Evolutionary conservation across 2,113 vertebrate genomes (phyloP), one percentile per base, ranked within the genome.

Genomic region (Sterrhoptilus dennistouni): DNA sequence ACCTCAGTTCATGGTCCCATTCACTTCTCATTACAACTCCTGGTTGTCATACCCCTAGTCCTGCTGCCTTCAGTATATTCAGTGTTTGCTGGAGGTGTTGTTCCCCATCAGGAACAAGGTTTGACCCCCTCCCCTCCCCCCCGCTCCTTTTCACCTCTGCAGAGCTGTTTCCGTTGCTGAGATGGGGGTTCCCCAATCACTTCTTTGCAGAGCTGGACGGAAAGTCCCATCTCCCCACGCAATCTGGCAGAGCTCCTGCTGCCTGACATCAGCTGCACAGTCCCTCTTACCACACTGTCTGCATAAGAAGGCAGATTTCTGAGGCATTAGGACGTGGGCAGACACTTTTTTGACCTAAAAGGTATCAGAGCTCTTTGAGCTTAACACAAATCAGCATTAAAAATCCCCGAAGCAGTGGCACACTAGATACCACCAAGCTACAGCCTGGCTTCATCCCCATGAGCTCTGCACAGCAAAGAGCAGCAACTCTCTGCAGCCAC

Each of bases 21-120:
- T 71, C 3, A 1, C n/a, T 80, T 47, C 72, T 69, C 0, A 0
- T 65, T 86, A 24, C 1, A 1, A 1, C 3, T 29, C 16, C 59
- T 50, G 12, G 7, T 14, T 6, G 0, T 49, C 36, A 29, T 15
- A 63, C 15, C 25, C n/a, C 66, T 33, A 71, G 28, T 31, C 4
- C 21, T 27, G 74, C 77, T 45, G 36, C 36, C 57, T 76, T 59
- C 52, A 28, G 24, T n/a, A 33, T 12, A 14, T 45, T 61, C 65
- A 71, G 4, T 52, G 31, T 72, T 53, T 90, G 20, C 36, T 76
- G 53, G 22, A 27, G 33, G 24, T 50, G 19, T 50, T 71, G 65
- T 33, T 79, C 38, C 38, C n/a, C 66, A 44, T 2, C 61, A 77
- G 53, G n/a, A 86, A n/a, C 1, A 14, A 83, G 54, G 29, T 70